phyloP scores from a whole-genome alignment of 2,113 vertebrate genomes.

The Pseudolaguvia tuberculata region DNA sequence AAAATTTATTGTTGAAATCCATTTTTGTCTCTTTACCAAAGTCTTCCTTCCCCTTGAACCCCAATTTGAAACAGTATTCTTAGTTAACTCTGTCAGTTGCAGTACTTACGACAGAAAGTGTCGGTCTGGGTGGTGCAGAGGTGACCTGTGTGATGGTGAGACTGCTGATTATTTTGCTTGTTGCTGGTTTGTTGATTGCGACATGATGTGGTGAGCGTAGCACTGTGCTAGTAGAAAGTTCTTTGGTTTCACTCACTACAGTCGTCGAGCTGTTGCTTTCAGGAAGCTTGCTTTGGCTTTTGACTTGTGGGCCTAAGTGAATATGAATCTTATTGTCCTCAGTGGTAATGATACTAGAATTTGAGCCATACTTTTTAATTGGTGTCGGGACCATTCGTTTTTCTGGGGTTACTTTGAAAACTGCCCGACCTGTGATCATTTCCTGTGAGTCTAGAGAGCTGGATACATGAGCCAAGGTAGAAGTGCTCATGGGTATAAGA shows the following conservation, averaged over 20 bases:
- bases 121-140: constrained; percentile 74
- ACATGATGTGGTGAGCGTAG: constrained; percentile 85
- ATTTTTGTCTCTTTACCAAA: no score
- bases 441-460: constrained; percentile 80
- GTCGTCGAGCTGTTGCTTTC: constrained; percentile 69
- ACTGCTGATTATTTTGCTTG: constrained; percentile 88
- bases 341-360: constrained; percentile 84
- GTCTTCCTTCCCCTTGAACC: no score
- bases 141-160: constrained; percentile 89
- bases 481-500: constrained; percentile 82
- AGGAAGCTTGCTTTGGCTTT: constrained; percentile 55
- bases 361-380: constrained; percentile 80
- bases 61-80: neutral
- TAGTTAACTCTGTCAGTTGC: neutral
- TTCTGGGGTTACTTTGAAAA: constrained; percentile 93
- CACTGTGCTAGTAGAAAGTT: constrained; percentile 83
- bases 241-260: constrained; percentile 75
- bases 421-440: constrained; percentile 85
- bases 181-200: constrained; percentile 67
- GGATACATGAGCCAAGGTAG: constrained; percentile 70
- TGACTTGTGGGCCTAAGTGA: constrained; percentile 83
- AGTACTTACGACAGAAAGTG: constrained; percentile 79
- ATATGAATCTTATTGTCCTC: constrained; percentile 98
- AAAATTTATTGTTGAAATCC: no score
- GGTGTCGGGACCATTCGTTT: constrained; percentile 84